Base-by-base conservation (phyloP, 2,113 vertebrate species). In the Xyliphius kryptos region DNA sequence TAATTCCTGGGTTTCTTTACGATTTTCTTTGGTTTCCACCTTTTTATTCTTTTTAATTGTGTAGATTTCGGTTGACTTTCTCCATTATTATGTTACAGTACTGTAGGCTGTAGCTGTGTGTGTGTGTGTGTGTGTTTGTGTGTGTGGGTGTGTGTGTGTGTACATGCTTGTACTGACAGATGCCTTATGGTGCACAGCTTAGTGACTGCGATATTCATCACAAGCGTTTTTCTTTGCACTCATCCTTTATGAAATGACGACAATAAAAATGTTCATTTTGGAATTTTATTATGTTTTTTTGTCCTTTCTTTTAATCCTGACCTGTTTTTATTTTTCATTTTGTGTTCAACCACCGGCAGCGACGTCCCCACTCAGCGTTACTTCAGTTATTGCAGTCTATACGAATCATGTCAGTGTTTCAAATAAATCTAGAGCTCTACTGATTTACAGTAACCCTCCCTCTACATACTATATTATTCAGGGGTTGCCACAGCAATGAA, bases 201-300 rank as follows among this genome's bases (percentile, higher is more conserved):
- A 79, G 80, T 82, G 82, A 85, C 78, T 75, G 80, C 76, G 82
- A 85, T 74, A 74, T 74, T 83, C 81, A 79, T 83, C 79, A 82
- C 77, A 72, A 81, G 78, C 80, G 83, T 79, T 83, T 46, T 84
- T 81, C 80, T 86, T 88, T 87, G 82, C 85, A 83, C 78, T 88
- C 87, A 87, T 86, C 77, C 76, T 89, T 82, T 83, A 81, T 68
- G 76, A 83, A 70, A 81, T 83, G 26, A 83, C 83, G 77, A 85
- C 79, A 89, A 89, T 89, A 85, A 89, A 88, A 80, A 72, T 80
- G 81, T 87, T 88, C 82, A 83, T 87, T 86, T 88, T 86, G 78
- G 75, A 85, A 22, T 78, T 85, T 86, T 82, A 84, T 81, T 74
- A 76, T 81, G 77, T 81, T 74, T 73, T 82, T 78, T 65, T 69